Evolutionary conservation across 1,140 invertebrate species (phyloP), one percentile per base, ranked within the genome.

Genomic region (Monochamus saltuarius): DNA sequence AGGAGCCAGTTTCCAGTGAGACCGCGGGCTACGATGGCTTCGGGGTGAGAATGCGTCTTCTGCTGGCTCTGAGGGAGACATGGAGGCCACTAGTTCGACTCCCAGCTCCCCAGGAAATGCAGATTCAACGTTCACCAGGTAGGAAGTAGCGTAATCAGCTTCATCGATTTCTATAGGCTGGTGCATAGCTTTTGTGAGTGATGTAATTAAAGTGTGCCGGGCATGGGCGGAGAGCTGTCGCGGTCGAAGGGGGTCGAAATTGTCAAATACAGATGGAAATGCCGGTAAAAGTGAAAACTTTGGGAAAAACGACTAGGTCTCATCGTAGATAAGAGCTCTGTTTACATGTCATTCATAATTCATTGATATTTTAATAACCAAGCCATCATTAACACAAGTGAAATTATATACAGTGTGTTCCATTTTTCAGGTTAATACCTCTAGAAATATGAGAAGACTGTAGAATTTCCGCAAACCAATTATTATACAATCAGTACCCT

Each of bases 101-200:
- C 54, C 54, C 19, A 66, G 70, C 22, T 66, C 67, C 36, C 57
- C 61, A 36, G 59, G 65, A 59, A 61, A 62, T 51, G 66, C 65
- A 19, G 71, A 73, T 64, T 70, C 71, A 7, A 70, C 71, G n/a
- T 72, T 70, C 51, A 66, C 71, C 65, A 73, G 71, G 71, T 72
- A 67, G 59, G 46, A 13, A 29, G 14, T 11, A 50, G 22, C 37
- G 14, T 53, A 4, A 53, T 53, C 51, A 50, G 22, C 37, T 39
- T 53, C n/a, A 53, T 53, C 51, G 51, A 53, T 53, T 45, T 16
- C 50, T 14, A 10, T 16, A 35, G 34, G 16, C 9, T 38, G 38
- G 14, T 19, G 4, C 29, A 35, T 35, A 50, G 17, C 35, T 51
- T 35, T 51, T 16, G 29, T 11, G 22, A 35, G 10, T 11, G 49